Percentiles rank a stretch among this genome's conserved stretches.
Conservation (phyloP, 2,113 vertebrate genomes). For the Anhinga rufa region DNA sequence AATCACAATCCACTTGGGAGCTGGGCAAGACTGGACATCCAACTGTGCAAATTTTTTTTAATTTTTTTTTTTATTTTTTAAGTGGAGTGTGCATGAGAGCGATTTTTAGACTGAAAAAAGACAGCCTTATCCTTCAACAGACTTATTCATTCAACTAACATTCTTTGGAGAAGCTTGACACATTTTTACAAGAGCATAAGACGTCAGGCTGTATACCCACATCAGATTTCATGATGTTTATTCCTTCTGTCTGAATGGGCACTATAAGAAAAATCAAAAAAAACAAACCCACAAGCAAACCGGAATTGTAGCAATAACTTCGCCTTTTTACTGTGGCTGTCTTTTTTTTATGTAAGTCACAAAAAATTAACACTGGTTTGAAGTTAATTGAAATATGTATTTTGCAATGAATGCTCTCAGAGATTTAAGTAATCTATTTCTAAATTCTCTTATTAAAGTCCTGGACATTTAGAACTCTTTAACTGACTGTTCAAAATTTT, state of each 20-base stretch:
- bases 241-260: neutral
- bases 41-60: neutral
- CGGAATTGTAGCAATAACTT: neutral
- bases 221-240: neutral
- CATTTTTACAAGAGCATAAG: neutral
- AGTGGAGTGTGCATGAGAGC: neutral
- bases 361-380: neutral
- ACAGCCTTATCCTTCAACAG: neutral
- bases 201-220: neutral
- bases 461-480: neutral
- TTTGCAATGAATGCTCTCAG: neutral
- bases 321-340: neutral
- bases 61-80: neutral
- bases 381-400: neutral
- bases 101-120: neutral
- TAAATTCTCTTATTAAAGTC: neutral
- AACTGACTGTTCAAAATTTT: neutral
- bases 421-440: neutral
- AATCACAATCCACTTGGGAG: constrained; percentile 16
- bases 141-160: neutral
- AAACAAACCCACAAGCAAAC: neutral
- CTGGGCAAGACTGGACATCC: neutral
- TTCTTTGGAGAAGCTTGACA: neutral
- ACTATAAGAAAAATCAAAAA: neutral
- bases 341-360: neutral